Base-by-base conservation (phyloP, 2,113 vertebrate genomes). In the Lepus americanus region DNA sequence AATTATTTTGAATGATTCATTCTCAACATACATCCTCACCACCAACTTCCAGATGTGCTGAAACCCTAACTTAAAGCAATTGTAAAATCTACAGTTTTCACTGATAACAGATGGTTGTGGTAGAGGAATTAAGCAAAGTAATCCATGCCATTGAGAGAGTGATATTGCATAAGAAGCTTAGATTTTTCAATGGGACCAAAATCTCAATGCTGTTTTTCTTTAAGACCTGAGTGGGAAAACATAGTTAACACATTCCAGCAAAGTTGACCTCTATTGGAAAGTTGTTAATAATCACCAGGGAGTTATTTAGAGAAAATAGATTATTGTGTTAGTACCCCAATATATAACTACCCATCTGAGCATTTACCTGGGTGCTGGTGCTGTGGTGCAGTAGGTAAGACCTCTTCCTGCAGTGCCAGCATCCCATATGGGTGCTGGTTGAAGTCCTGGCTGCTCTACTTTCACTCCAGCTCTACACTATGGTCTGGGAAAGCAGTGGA, bases 231-330 rank as follows among this genome's bases (percentile, higher is more conserved):
- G 79, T 67, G 8, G 2, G 9, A 77, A 81, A 78, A 23, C 7
- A 27, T 12, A 70, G 27, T 76, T 36, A 86, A 25, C n/a, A 39
- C 5, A 33, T 73, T 77, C 76, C 5, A 29, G 51, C 23, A 76
- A 95, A 82, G 23, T 17, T 92, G 49, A 59, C 10, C 13, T 55
- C 10, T 23, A 33, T n/a, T 55, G 82, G 9, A 82, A 89, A 39
- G 0, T 49, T 73, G 3, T 51, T 90, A 77, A 55, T 69, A 20
- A 73, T 66, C 27, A 67, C 61, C 8, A 66, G 29, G 33, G 14
- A 31, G 51, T 59, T 36, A n/a, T 55, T 90, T 80, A 93, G 39
- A 72, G 44, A 84, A 39, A 96, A 25, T 27, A 86, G 22, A 76
- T 84, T 59, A 89, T 63, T 39, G 33, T 9, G 13, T 22, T 44